Conservation (phyloP, 2,113 vertebrate species). For the Pangasianodon gigas region DNA sequence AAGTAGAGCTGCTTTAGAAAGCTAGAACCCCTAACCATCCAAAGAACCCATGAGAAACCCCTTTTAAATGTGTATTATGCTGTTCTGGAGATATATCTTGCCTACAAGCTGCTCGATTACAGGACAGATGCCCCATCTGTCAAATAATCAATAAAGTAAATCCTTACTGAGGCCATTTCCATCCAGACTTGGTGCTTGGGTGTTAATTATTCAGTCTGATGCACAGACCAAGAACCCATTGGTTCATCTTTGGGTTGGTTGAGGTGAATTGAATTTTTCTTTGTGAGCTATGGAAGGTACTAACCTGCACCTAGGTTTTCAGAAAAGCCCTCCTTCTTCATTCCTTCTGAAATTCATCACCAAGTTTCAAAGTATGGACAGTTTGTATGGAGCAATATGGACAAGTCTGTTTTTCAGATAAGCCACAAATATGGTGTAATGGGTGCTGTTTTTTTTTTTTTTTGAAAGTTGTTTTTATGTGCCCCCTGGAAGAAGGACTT, state of each 20-base stretch:
- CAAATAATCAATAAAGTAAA: neutral
- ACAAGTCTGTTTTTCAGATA: neutral
- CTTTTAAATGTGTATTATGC: neutral
- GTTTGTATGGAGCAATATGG: conserved; percentile 1
- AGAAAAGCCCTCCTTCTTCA: neutral
- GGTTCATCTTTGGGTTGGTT: neutral
- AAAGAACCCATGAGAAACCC: neutral
- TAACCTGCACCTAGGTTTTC: neutral
- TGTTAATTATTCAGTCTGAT: neutral
- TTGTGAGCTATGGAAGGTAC: neutral
- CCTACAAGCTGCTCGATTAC: neutral
- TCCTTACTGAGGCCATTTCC: neutral
- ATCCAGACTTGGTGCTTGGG: neutral
- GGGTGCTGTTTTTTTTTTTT: neutral
- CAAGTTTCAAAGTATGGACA: neutral
- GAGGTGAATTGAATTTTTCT: neutral
- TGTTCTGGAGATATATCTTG: neutral
- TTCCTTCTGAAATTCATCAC: neutral
- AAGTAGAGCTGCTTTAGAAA: neutral
- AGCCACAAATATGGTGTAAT: neutral
- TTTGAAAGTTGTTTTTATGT: neutral
- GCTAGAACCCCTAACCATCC: neutral
- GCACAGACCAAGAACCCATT: neutral
- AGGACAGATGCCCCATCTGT: neutral
- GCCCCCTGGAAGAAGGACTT: neutral